Base-by-base conservation (phyloP, 2,797 vertebrate species). In the Sitta carolinensis region DNA sequence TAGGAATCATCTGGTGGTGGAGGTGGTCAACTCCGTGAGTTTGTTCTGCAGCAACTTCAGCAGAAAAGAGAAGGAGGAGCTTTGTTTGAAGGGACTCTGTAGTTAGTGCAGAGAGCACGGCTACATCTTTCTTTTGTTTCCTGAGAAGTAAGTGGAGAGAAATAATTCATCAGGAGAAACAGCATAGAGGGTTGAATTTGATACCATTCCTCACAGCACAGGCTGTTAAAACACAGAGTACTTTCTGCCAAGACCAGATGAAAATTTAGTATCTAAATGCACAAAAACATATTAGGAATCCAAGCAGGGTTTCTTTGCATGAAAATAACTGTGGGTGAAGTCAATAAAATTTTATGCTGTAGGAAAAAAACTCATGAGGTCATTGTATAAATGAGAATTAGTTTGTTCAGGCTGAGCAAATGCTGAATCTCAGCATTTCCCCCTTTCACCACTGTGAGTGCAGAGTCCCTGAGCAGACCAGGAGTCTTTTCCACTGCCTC, bases 391-490 rank as follows among this genome's bases (percentile, higher is more conserved):
- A 34, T 68, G 30, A 55, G 45, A 68, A 29, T 9, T 16, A 21
- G 10, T 51, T 72, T 47, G 20, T 57, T 82, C 30, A 36, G 7
- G 10, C 16, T 38, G 32, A 48, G 30, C 14, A 52, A 2, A 2
- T 5, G 43, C 12, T 57, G 36, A 18, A 21, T n/a, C 1, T 0
- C 5, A 40, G 36, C 22, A 7, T 23, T 38, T 5, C 6, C 10
- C 19, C 13, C 1, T 0, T 22, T 13, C 47, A 16, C 9, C 0
- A 1, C 21, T 70, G 43, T 0, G 3, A 32, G 47, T 3, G 4
- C 38, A 32, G n/a, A 5, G 23, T 20, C 34, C 26, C 22, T 27
- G 62, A 45, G 20, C 55, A 64, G 6, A 29, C 3, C 3, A 2
- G 43, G 22, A 76, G 13, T 12, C 21, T 18, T 1, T 36, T 36